phyloP scores from a whole-genome alignment of 2,888 invertebrate species.

The Catocala nupta region DNA sequence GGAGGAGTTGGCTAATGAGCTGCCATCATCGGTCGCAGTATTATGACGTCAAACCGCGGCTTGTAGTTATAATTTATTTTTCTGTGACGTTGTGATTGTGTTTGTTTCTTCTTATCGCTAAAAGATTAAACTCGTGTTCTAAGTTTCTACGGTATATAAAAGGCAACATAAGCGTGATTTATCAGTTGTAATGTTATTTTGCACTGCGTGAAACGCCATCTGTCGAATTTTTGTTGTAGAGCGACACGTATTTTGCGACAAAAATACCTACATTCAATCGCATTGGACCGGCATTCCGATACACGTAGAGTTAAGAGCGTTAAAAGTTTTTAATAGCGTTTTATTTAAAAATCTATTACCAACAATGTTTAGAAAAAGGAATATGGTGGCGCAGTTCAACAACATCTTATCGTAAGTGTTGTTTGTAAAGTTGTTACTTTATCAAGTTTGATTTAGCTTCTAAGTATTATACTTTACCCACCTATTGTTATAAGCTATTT shows the following conservation, averaged over 20 bases:
- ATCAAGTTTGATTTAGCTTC: too few species aligned
- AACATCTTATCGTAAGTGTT: slow-evolving; percentile 73
- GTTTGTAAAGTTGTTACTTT: slow-evolving; percentile 14
- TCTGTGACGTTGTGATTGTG: slow-evolving; percentile 62
- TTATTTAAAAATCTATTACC: slow-evolving; percentile 10
- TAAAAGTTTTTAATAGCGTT: neutral
- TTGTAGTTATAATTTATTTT: slow-evolving; percentile 67
- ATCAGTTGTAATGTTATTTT: slow-evolving; percentile 57
- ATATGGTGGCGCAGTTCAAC: slow-evolving; percentile 73
- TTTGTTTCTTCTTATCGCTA: slow-evolving; percentile 65
- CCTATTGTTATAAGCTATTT: too few species aligned
- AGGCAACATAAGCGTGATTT: slow-evolving; percentile 51
- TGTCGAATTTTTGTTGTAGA: slow-evolving; percentile 31
- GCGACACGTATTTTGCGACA: slow-evolving; percentile 41
- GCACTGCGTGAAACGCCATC: slow-evolving; percentile 47
- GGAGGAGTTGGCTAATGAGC: slow-evolving; percentile 74
- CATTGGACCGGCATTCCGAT: neutral
- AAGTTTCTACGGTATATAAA: slow-evolving; percentile 66
- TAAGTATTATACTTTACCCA: too few species aligned
- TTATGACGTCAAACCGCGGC: slow-evolving; percentile 69
- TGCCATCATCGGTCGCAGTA: slow-evolving; percentile 65
- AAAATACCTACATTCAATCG: slow-evolving; percentile 49
- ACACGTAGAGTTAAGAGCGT: neutral
- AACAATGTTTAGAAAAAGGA: slow-evolving; percentile 76
- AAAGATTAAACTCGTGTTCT: slow-evolving; percentile 62